These are phyloP conservation scores for Myrmecobius fasciatus DNA, from an alignment of 2,113 vertebrate genomes.

Conservation along the genomic window DNA sequence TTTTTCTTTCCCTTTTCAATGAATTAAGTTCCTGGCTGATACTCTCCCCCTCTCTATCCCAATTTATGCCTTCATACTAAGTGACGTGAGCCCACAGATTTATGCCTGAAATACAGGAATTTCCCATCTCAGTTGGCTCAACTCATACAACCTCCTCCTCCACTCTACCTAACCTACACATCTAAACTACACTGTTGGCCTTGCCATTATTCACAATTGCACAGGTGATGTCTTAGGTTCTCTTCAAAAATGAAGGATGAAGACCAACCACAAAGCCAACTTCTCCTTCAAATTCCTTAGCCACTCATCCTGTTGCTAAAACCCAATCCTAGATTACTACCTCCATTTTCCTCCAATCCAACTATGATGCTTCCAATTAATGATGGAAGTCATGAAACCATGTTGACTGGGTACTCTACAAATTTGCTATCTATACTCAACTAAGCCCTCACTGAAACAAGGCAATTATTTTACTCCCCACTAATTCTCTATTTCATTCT, in stretches of 20 bases:
- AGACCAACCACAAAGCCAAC: neutral
- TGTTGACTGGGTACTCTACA: neutral
- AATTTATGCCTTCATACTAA: neutral
- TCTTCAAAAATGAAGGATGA: neutral
- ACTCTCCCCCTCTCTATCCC: neutral
- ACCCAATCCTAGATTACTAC: neutral
- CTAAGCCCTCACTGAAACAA: neutral
- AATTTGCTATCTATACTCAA: neutral
- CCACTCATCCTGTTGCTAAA: neutral
- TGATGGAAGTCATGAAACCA: neutral
- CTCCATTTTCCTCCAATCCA: neutral
- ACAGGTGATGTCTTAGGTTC: neutral
- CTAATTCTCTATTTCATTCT: neutral
- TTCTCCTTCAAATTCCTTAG: neutral
- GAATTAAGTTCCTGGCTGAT: neutral
- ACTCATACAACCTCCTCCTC: neutral
- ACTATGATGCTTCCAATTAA: neutral
- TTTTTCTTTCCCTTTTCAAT: neutral
- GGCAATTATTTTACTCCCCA: neutral
- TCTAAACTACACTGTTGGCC: neutral
- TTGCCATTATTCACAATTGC: neutral
- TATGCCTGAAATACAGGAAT: neutral
- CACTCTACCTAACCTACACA: neutral
- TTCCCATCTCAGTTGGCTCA: neutral
- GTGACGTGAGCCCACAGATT: neutral